phyloP scores from a whole-genome alignment of 2,113 vertebrate genomes.

The Tragelaphus scriptus region DNA sequence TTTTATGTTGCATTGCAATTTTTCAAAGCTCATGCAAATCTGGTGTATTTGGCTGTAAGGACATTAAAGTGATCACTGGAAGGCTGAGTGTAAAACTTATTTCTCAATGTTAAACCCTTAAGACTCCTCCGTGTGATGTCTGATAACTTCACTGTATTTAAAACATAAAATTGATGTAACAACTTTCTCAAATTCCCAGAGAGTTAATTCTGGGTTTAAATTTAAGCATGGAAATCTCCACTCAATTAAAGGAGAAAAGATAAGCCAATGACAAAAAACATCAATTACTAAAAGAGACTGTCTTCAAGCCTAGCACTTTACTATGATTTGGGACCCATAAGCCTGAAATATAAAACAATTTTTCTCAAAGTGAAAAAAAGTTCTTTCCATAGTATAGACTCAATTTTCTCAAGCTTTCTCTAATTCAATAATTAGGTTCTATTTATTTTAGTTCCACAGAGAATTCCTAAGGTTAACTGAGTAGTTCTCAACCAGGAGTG shows the following conservation, averaged over 20 bases:
- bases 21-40: conserved; percentile 6
- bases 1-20: neutral
- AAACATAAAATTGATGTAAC: neutral
- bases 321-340: neutral
- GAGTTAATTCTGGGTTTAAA: conserved; percentile 34
- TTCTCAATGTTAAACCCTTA: neutral
- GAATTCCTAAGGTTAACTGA: neutral
- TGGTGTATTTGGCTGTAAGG: neutral
- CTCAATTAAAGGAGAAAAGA: conserved; percentile 7
- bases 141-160: neutral
- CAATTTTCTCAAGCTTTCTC: neutral
- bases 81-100: neutral
- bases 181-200: neutral
- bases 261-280: neutral
- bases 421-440: neutral
- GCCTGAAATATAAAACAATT: conserved; percentile 1
- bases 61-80: neutral
- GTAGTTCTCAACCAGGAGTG: neutral
- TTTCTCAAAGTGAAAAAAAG: conserved; percentile 14
- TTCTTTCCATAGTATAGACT: neutral
- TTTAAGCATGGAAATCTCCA: conserved; percentile 6
- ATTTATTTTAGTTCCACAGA: conserved; percentile 1
- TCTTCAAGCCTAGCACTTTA: neutral
- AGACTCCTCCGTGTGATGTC: neutral
- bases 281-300: neutral